These are phyloP conservation scores for Daphoenositta chrysoptera DNA, from an alignment of 2,113 vertebrate genomes.

Conservation along the genomic window DNA sequence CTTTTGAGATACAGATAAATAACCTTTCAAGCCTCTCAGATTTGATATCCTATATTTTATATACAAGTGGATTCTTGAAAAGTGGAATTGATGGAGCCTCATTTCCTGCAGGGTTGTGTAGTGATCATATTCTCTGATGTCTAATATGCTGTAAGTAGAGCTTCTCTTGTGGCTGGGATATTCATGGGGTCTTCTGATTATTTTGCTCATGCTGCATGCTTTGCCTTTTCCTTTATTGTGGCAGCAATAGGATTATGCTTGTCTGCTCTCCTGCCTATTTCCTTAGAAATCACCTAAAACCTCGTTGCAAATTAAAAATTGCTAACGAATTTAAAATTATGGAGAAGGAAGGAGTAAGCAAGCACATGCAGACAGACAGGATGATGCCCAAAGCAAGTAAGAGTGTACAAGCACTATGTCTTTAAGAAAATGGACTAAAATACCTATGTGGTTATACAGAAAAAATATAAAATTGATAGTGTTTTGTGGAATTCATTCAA, in stretches of 20 bases:
- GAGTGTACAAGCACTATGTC: not conserved
- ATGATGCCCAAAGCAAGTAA: not conserved
- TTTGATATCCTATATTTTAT: not conserved
- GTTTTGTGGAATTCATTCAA: not conserved
- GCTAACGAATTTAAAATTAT: not conserved
- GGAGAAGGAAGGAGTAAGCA: not conserved
- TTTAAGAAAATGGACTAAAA: not conserved
- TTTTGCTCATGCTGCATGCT: not conserved
- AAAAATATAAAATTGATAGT: not conserved
- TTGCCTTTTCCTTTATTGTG: not conserved
- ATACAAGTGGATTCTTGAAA: not conserved
- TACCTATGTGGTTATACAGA: not conserved
- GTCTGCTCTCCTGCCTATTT: not conserved
- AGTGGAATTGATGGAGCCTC: not conserved
- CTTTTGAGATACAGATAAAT: not conserved
- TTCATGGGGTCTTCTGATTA: not conserved
- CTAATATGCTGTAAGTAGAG: not conserved
- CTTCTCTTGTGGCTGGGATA: not conserved
- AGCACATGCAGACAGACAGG: not conserved
- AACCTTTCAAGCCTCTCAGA: not conserved
- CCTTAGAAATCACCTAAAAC: not conserved
- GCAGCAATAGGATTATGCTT: not conserved
- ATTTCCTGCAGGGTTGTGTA: not conserved
- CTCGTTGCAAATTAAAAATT: not conserved
- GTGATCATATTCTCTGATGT: not conserved